Base-by-base conservation (phyloP, 2,888 invertebrate genomes). In the Himalopsyche tibetana region DNA sequence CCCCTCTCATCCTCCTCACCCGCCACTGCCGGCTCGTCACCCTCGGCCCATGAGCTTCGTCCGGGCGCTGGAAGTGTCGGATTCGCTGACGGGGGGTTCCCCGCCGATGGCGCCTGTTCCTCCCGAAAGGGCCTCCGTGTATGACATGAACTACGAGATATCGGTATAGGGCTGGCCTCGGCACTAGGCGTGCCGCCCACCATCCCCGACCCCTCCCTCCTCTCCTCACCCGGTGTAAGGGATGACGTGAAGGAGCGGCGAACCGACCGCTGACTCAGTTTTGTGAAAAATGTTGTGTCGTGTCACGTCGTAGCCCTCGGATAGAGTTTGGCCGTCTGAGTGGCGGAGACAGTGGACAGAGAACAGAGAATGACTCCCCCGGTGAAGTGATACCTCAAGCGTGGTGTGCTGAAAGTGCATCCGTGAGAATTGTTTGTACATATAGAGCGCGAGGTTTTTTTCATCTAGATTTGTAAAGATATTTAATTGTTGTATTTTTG, bases 111-210 rank as follows among this genome's bases (percentile, higher is more conserved):
- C 92, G 90, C 89, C 90, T 89, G 38, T 89, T 85, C 92, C 96
- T 19, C 96, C 97, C 82, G 97, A 97, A 92, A 96, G 97, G 90
- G 96, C 96, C 90, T 97, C 97, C 92, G 96, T 97, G 89, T 98
- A 98, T 92, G 98, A 98, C 92, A 97, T 97, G 96, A 98, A 97
- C 94, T 98, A 98, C 92, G 98, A 98, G 93, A 98, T 98, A 93
- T 97, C 97, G 89, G 98, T 98, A 94, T 98, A 96, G 97, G 93
- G 92, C 91, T 92, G 92, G 91, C 91, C 88, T 84, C 88, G 88
- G 88, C 88, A 88, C 88, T 88, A 87, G 83, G 83, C 84, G 88
- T 88, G 88, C 88, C 88, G 79, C 85, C 87, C 85, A 84, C 87
- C 83, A 83, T 84, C 82, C 85, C 84, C 83, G 63, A n/a, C 80